Conservation (phyloP, 1,140 invertebrate species). For the Charaxes varanes region DNA sequence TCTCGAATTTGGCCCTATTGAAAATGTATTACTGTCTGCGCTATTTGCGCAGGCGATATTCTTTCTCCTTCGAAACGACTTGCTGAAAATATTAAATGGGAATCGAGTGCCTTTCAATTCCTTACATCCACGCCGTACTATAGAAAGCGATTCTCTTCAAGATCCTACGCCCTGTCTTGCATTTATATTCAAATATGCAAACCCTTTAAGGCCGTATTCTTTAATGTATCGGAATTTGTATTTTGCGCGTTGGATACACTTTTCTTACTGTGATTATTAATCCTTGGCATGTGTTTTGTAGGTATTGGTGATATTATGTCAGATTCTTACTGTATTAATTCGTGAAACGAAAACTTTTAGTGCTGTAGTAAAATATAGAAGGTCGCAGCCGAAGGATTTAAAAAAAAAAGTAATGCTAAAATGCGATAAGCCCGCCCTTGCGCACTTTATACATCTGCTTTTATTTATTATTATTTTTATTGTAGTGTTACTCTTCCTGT, state of each 20-base stretch:
- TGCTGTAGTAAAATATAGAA: too few relatives aligned
- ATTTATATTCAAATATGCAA: constrained; percentile 18
- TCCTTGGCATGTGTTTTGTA: too few relatives aligned
- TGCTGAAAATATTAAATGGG: constrained; percentile 16
- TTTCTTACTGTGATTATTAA: too few relatives aligned
- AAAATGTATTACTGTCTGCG: constrained; percentile 19
- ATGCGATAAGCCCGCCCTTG: too few relatives aligned
- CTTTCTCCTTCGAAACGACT: constrained; percentile 11
- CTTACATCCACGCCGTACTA: constrained; percentile 11
- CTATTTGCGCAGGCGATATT: constrained; percentile 13
- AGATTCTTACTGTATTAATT: too few relatives aligned
- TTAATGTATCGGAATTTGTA: constrained; percentile 5
- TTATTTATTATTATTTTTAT: too few relatives aligned
- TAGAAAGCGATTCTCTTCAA: constrained; percentile 12
- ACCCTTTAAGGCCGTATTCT: constrained; percentile 7
- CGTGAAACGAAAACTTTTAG: too few relatives aligned
- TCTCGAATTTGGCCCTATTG: not conserved
- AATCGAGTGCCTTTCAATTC: constrained; percentile 13
- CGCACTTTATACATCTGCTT: too few relatives aligned
- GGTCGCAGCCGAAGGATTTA: too few relatives aligned
- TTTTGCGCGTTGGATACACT: not conserved
- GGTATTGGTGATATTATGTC: too few relatives aligned
- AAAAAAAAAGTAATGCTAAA: too few relatives aligned
- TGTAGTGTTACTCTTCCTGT: too few relatives aligned
- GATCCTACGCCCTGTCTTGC: constrained; percentile 9